These are phyloP conservation scores for Darevskia mixta DNA, from an alignment of 2,797 vertebrate species.

Conservation along the genomic window DNA sequence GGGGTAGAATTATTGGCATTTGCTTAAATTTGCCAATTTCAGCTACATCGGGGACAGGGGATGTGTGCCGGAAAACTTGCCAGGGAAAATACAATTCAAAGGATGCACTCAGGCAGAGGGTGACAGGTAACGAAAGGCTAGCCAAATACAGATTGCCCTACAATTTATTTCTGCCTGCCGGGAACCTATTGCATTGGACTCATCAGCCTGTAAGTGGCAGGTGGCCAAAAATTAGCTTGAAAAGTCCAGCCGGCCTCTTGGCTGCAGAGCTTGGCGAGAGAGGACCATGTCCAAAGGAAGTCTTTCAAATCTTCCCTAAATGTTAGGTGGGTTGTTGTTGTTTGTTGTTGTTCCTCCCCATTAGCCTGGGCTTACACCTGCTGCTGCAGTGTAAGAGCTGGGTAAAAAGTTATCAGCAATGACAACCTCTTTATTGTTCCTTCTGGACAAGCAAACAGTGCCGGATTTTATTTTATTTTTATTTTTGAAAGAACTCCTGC, in stretches of 20 bases:
- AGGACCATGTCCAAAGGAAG: background rate
- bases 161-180: conserved; percentile 22
- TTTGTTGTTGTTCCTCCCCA: background rate
- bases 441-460: background rate
- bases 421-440: background rate
- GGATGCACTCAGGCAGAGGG: rapidly evolving
- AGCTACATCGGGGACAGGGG: conserved; percentile 35
- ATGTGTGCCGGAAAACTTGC: conserved; percentile 19
- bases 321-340: background rate
- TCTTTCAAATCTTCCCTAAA: background rate
- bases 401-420: conserved; percentile 3
- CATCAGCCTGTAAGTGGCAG: rapidly evolving
- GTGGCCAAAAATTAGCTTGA: background rate
- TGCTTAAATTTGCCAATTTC: conserved; percentile 73
- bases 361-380: no score
- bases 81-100: conserved; percentile 27
- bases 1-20: conserved; percentile 73
- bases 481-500: background rate
- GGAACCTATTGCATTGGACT: background rate
- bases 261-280: rapidly evolving
- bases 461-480: background rate
- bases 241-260: background rate
- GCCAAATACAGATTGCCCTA: background rate
- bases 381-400: background rate
- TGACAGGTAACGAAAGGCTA: background rate